Base-by-base conservation (phyloP, 2,113 vertebrate genomes). In the Miniopterus natalensis region DNA sequence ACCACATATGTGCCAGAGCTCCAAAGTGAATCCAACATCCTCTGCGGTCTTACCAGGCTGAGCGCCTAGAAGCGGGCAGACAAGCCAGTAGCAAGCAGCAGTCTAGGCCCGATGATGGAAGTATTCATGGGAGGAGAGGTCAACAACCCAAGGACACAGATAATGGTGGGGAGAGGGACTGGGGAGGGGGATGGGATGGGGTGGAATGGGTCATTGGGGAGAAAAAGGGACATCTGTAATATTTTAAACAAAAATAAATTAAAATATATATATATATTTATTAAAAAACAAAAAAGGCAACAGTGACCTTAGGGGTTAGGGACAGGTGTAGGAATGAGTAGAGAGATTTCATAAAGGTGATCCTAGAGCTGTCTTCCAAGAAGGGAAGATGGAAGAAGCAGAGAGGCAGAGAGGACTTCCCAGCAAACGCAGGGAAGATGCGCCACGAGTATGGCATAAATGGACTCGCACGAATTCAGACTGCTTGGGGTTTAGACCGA, bases 331-430 rank as follows among this genome's bases (percentile, higher is more conserved):
- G 25, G 42, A 75, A 66, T 4, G 6, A 84, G 23, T 40, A 71
- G 53, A 92, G 9, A 42, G 40, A 23, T 78, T 81, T 85, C 63
- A 68, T 40, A 25, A 91, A 75, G 57, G 31, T 53, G 74, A 55
- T 21, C 7, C n/a, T 75, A 1, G 5, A 74, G 29, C 1, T 84
- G 12, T 31, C 66, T 93, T 83, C 63, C 68, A 73, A 90, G 61
- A 68, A 84, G 53, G 2, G 29, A 61, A 49, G 31, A 27, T 36
- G 36, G 31, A 29, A 78, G 68, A 84, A 71, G 40, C 18, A 88
- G 74, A 61, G 23, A 79, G 73, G 79, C 40, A 70, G 42, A n/a
- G 4, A 81, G 25, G 14, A 63, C 53, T 18, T 84, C 21, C 73
- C 42, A 78, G 13, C 12, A 42, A 68, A 81, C 13, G 18, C 23